Conservation (phyloP, 2,888 invertebrate species). For the Drosophila anomalata region DNA sequence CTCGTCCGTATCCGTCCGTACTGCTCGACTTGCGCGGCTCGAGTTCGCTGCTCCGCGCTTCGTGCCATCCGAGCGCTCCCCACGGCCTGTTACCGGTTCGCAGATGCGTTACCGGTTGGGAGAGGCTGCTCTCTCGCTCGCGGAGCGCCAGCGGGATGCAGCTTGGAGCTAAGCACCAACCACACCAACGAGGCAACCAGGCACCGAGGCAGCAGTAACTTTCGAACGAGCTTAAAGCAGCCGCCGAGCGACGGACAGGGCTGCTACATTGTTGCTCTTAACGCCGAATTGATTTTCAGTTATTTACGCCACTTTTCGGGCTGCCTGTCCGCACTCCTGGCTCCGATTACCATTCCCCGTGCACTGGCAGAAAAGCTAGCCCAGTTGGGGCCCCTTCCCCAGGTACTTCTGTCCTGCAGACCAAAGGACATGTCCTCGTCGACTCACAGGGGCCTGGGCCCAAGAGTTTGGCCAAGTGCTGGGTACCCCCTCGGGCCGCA, state of each 20-base stretch:
- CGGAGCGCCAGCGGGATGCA: conserved; percentile 58
- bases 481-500: not conserved
- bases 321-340: conserved; percentile 38
- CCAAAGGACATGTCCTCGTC: too few species aligned
- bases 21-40: not conserved
- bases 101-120: not conserved
- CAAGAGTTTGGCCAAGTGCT: too few species aligned
- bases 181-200: not conserved
- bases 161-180: conserved; percentile 32
- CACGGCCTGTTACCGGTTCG: not conserved
- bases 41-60: not conserved
- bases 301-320: conserved; percentile 71
- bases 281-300: conserved; percentile 78
- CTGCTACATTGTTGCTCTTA: conserved; percentile 51
- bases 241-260: not conserved
- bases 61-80: not conserved
- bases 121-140: not conserved
- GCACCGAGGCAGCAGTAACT: conserved; percentile 43
- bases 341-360: conserved; percentile 35
- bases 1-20: not conserved
- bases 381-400: not conserved
- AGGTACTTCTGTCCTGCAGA: too few species aligned
- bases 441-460: too few species aligned
- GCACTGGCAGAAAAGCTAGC: conserved; percentile 16
- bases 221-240: conserved; percentile 66